Evolutionary conservation across 2,113 vertebrate species (phyloP), one percentile per base, ranked within the genome.

Genomic region (Poecilia latipinna): DNA sequence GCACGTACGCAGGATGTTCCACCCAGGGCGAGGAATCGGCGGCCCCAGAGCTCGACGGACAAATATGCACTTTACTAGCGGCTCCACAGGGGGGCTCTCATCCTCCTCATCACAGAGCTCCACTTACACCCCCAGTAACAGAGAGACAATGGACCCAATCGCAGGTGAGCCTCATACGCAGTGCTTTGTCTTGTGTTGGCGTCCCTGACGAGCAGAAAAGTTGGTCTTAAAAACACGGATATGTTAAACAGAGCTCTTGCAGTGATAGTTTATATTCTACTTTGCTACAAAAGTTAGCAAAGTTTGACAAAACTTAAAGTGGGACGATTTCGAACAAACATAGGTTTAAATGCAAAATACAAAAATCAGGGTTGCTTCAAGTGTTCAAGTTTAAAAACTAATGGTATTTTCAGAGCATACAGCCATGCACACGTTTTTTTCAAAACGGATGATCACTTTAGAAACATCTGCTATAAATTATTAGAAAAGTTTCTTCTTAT

Each of bases 21-120:
- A 99, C 94, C 98, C 98, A 48, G 97, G 98, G 29, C 95, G 98
- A 80, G 98, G 98, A 35, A 90, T 99, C 85, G 98, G 98, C 63
- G 98, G 97, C 71, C 96, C 98, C 82, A 95, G 98, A 82, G 98
- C 97, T 65, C 97, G 98, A 82, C 95, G 98, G 93, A 98, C 98
- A 93, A 99, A 99, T 95, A 98, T 99, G 98, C 98, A 99, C 97
- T 99, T 99, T 99, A 99, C 97, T 93, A 98, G 93, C 93, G 97
- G 96, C 93, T 99, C 98, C 85, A 93, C 95, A 70, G 97, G 96
- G 82, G 98, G 97, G 61, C 96, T 99, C 85, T 98, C 91, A 12
- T 91, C 98, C 61, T 97, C 98, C 39, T 88, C 91, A 84, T 97
- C 98, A 89, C 98, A 99, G 94, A 99, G 97, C 94, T 98, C 98